phyloP scores from a whole-genome alignment of 2,113 vertebrate species.

The Nymphicus hollandicus region DNA sequence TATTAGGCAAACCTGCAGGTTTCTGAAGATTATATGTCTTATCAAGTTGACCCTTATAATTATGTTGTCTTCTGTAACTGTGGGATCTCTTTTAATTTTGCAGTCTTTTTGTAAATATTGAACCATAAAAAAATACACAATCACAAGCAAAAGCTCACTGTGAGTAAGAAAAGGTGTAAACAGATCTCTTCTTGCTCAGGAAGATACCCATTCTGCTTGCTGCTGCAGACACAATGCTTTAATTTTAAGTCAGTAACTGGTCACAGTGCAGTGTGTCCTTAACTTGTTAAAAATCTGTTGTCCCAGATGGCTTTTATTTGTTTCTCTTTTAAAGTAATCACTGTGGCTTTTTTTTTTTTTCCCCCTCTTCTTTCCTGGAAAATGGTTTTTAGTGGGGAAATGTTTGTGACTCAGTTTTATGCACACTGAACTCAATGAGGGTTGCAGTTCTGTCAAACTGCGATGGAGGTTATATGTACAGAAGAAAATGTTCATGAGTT shows the following conservation, averaged over 20 bases:
- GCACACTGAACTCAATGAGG: background rate
- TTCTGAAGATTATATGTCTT: constrained; percentile 84
- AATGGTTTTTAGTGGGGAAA: background rate
- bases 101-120: constrained; percentile 79
- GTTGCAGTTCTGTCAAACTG: background rate
- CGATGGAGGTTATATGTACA: background rate
- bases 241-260: background rate
- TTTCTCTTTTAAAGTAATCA: background rate
- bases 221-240: background rate
- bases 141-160: constrained; percentile 32
- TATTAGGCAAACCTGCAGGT: constrained; percentile 76
- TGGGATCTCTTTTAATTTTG: constrained; percentile 75
- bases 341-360: background rate
- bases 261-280: background rate
- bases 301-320: background rate
- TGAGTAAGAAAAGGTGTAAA: constrained; percentile 39
- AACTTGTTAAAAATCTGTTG: background rate
- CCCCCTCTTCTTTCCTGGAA: background rate
- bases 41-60: constrained; percentile 84
- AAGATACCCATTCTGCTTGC: background rate
- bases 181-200: background rate
- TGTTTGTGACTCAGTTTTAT: background rate
- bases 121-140: constrained; percentile 60
- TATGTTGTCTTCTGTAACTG: constrained; percentile 78
- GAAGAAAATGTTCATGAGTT: background rate